Base-by-base conservation (phyloP, 2,113 vertebrate species). In the Tachuris rubrigastra region DNA sequence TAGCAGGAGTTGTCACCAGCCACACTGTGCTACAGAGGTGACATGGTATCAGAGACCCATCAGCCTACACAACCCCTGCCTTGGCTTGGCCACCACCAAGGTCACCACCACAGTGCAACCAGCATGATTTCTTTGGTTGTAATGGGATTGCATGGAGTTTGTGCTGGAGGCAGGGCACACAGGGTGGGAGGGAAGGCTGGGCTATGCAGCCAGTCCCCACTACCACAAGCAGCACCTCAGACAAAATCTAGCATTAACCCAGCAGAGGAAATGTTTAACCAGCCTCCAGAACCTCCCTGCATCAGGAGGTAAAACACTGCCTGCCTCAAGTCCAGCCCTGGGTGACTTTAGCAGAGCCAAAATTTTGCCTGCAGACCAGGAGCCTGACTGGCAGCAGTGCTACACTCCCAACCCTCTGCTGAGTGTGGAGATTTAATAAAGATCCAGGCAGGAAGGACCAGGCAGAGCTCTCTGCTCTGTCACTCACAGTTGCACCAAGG, bases 181-280 rank as follows among this genome's bases (percentile, higher is more conserved):
- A 3, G 37, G 21, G 24, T 5, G 1, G 33, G 50, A 86, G 14
- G 28, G 39, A 46, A 60, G 35, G 46, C 46, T 52, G 62, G 30
- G 72, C 41, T 65, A 67, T 62, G 41, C 5, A 1, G 28, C 15
- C 10, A 2, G 67, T 30, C 44, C 23, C 30, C 4, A 2, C 53
- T 49, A 46, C 24, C 4, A 2, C 60, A 77, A 39, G 41, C 59
- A 58, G 63, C 68, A 52, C 85, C 41, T 81, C 41, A 87, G 74
- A 66, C 77, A 75, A 58, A 3, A 4, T 17, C 65, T 73, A 77
- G 17, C 66, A 93, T 91, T 87, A 95, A 94, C 65, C 15, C 67
- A 73, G 59, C 7, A 3, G 23, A 66, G 63, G 18, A 90, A 94
- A 93, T 80, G 25, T 92, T 95, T 90, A 90, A 93, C 90, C 50